Evolutionary conservation across 2,797 vertebrate species (phyloP), one percentile per base, ranked within the genome.

Genomic region (Mareca penelope): DNA sequence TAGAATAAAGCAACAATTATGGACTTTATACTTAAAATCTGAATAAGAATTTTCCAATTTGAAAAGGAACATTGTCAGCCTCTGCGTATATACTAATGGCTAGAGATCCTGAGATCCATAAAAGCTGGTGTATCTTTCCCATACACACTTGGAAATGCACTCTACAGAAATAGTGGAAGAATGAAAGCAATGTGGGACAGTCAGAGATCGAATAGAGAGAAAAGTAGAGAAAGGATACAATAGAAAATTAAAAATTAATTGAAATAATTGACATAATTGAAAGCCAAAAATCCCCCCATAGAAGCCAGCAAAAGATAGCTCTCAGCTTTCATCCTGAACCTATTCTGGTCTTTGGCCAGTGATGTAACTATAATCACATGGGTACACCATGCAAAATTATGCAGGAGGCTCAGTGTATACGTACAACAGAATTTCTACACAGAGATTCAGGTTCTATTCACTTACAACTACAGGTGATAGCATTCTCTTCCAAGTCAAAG

Each of bases 361-460:
- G 26, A 44, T 0, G 0, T 24, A 29, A 65, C 26, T 17, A 23
- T 15, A 7, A 15, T n/a, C 31, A 18, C 0, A 1, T 4, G 6
- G 18, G 8, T 37, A 65, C 35, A 9, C 16, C 31, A 75, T 37
- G 10, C 4, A 61, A 82, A 64, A 39, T 52, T 29, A 23, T 33
- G 11, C 16, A 55, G 44, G 53, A 53, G 14, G 31, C 71, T 79
- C 35, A 3, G 1, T 24, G 28, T 39, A 87, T 87, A 44, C 28
- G 8, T 55, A 9, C 33, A 67, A 52, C 12, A 57, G 10, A 73
- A 56, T 75, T 80, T 89, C 37, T 81, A 48, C 7, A 52, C 26
- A 35, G 11, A 57, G 31, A 64, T 80, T 29, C 24, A 37, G 21
- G 37, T 70, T 28, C 31, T 69, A 17, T 70, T 35, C 22, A 35